These are phyloP conservation scores for Pampusana beccarii DNA, from an alignment of 2,113 vertebrate genomes.

Conservation along the genomic window DNA sequence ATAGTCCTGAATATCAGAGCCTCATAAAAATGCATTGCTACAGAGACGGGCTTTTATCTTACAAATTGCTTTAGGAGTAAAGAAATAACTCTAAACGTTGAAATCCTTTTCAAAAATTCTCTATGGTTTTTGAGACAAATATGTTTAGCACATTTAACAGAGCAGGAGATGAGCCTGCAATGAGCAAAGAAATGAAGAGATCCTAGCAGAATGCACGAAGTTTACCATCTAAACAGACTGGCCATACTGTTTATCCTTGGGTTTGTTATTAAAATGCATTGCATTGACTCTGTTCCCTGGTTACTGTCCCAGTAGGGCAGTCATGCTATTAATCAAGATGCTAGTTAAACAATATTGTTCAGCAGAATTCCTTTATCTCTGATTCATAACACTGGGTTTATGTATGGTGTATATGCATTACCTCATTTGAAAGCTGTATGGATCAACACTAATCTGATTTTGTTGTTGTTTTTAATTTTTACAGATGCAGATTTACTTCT, in stretches of 20 bases:
- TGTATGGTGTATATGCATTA: background rate
- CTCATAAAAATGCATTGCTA: constrained; percentile 58
- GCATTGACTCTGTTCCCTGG: constrained; percentile 38
- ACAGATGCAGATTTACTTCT: constrained; percentile 99
- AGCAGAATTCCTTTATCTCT: constrained; percentile 27
- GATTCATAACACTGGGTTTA: background rate
- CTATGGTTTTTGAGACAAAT: constrained; percentile 52
- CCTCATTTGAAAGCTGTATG: background rate
- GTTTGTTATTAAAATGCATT: constrained; percentile 56
- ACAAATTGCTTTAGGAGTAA: constrained; percentile 61
- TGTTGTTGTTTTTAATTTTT: constrained; percentile 63
- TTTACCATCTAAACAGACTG: constrained; percentile 24
- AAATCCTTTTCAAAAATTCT: constrained; percentile 51
- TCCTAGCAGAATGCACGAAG: constrained; percentile 23
- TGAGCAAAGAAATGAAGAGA: constrained; percentile 40
- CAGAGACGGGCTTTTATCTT: constrained; percentile 58
- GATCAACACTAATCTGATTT: constrained; percentile 27
- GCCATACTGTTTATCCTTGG: constrained; percentile 36
- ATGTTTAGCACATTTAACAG: constrained; percentile 41
- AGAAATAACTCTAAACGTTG: constrained; percentile 34
- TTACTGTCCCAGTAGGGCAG: constrained; percentile 51
- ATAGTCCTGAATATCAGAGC: constrained; percentile 38
- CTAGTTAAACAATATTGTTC: constrained; percentile 48
- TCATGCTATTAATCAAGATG: constrained; percentile 60
- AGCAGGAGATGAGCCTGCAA: constrained; percentile 23